Conservation (phyloP, 1,140 invertebrate genomes). For the Meloidogyne chitwoodi region DNA sequence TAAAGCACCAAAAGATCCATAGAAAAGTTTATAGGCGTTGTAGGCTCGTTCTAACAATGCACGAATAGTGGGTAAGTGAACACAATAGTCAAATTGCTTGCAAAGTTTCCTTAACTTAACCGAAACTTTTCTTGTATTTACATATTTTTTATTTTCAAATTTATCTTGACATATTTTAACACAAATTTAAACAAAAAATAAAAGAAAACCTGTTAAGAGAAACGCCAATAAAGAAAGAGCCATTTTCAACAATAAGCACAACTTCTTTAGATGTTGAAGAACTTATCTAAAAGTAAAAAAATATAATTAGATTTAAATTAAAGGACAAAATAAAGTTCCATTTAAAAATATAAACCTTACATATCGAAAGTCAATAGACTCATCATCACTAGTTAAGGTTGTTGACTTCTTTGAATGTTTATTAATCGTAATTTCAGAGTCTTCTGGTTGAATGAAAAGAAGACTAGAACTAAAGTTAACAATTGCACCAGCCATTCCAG, state of each 20-base stretch:
- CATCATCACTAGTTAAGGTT: not conserved
- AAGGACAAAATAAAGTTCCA: too few relatives aligned
- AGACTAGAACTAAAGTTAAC: constrained; percentile 28
- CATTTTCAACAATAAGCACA: constrained; percentile 30
- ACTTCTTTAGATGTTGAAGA: constrained; percentile 29
- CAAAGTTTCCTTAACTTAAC: constrained; percentile 22
- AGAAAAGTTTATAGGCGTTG: constrained; percentile 33
- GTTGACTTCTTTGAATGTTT: not conserved
- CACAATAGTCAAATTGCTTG: constrained; percentile 27
- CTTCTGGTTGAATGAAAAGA: not conserved
- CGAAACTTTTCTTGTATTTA: not conserved
- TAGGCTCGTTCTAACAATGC: constrained; percentile 24
- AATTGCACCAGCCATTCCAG: constrained; percentile 35
- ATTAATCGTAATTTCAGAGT: not conserved
- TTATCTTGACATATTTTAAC: too few relatives aligned
- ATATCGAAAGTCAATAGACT: not conserved
- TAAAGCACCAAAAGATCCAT: constrained; percentile 22
- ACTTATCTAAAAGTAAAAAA: constrained; percentile 26
- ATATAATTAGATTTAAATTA: not conserved
- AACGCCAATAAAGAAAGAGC: constrained; percentile 28
- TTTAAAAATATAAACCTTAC: not conserved
- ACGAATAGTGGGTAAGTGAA: constrained; percentile 28
- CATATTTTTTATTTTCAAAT: not conserved
- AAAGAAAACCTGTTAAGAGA: constrained; percentile 29
- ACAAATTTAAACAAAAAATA: too few relatives aligned